Percentiles rank a stretch among this genome's conserved stretches.
Conservation (phyloP, 2,888 invertebrate species). For the Axea sp. region DNA sequence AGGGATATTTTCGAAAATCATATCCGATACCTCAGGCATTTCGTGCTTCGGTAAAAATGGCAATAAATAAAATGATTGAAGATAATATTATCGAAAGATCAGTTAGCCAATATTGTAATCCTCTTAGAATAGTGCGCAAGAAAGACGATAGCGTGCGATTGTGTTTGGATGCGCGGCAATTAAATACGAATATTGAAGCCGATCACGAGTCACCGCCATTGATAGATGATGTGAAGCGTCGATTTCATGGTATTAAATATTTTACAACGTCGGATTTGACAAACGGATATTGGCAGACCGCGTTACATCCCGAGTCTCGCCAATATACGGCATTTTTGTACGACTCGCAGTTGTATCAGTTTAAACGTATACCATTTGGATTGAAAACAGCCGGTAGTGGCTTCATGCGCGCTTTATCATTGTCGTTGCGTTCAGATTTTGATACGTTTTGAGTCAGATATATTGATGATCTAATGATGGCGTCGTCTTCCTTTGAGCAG, state of each 20-base stretch:
- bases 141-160: background rate
- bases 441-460: background rate
- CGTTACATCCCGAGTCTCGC: background rate
- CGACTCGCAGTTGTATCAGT: background rate
- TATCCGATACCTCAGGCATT: background rate
- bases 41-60: background rate
- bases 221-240: background rate
- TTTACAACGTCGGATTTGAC: background rate
- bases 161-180: conserved; percentile 1
- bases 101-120: background rate
- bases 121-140: background rate
- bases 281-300: conserved; percentile 9
- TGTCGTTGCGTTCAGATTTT: background rate
- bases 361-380: background rate
- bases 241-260: background rate
- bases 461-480: background rate
- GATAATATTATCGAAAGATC: background rate
- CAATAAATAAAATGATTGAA: background rate
- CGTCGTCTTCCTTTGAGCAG: background rate
- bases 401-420: background rate
- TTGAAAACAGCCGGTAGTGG: no score
- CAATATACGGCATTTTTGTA: background rate
- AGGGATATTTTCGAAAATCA: background rate
- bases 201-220: background rate
- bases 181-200: background rate